phyloP scores from a whole-genome alignment of 2,888 invertebrate species.

The Nemurella pictetii region DNA sequence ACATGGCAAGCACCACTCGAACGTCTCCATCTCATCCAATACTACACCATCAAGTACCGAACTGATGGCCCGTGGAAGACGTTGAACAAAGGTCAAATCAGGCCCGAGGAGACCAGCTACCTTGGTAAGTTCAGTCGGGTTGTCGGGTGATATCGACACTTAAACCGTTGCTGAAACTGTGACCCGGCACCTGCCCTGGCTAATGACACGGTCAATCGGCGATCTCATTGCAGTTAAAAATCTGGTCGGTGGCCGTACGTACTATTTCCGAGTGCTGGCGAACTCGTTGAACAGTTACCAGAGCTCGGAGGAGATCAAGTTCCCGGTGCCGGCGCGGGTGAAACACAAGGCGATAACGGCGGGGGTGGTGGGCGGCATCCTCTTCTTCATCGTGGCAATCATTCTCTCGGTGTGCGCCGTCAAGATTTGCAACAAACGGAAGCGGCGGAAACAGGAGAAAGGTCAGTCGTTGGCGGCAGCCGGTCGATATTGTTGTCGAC shows the following conservation, averaged over 20 bases:
- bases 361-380: conserved; percentile 93
- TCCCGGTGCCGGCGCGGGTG: conserved; percentile 85
- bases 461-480: too few relatives aligned
- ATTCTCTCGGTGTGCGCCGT: conserved; percentile 96
- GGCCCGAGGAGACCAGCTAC: conserved; percentile 87
- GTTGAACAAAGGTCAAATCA: conserved; percentile 78
- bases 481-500: too few relatives aligned
- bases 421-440: conserved; percentile 96
- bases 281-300: conserved; percentile 85
- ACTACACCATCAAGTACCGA: conserved; percentile 90
- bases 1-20: conserved; percentile 87
- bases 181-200: too few relatives aligned
- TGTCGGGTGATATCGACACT: too few relatives aligned
- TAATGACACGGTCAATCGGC: too few relatives aligned
- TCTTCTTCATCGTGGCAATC: conserved; percentile 97
- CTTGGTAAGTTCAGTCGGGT: conserved; percentile 62
- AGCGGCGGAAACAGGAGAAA: conserved; percentile 96
- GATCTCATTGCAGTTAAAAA: conserved; percentile 84
- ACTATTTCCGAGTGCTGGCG: conserved; percentile 89
- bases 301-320: conserved; percentile 85
- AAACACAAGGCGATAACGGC: conserved; percentile 96
- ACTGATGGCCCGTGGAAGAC: conserved; percentile 89
- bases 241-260: conserved; percentile 86
- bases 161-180: too few relatives aligned
- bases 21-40: conserved; percentile 77